phyloP scores from a whole-genome alignment of 1,140 invertebrate species.

The Drosophila aff. region DNA sequence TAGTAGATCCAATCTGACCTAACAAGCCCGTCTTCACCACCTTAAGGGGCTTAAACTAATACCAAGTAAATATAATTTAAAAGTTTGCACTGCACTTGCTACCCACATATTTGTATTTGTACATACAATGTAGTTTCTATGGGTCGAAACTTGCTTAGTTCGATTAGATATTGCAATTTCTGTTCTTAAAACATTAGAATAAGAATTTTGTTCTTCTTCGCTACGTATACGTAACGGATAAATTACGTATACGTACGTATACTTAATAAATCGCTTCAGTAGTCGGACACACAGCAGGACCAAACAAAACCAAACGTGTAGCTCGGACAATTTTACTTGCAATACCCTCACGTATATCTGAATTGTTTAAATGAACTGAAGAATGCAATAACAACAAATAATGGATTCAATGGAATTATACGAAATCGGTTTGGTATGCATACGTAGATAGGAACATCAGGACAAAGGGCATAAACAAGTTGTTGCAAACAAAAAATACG shows the following conservation, averaged over 20 bases:
- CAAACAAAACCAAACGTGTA: neutral
- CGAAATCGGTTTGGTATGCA: neutral
- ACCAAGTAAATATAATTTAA: constrained; percentile 9
- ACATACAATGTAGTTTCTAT: neutral
- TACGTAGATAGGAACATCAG: neutral
- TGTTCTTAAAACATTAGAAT: too few relatives aligned
- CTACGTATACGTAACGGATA: too few relatives aligned
- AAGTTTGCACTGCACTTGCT: neutral
- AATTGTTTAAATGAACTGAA: neutral
- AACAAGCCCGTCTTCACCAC: neutral
- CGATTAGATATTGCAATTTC: neutral
- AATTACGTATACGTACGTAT: neutral
- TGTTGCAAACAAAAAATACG: neutral
- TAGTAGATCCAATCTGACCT: constrained; percentile 11
- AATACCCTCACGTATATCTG: neutral
- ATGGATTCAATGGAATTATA: neutral
- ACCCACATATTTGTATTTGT: neutral
- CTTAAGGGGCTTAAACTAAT: constrained; percentile 6
- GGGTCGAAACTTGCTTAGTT: neutral
- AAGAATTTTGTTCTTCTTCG: too few relatives aligned
- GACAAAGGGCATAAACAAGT: neutral
- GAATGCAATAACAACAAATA: neutral
- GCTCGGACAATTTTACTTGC: neutral
- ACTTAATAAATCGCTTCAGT: neutral
- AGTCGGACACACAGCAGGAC: neutral